Percentiles rank a stretch among this genome's conserved stretches.
Conservation (phyloP, 2,888 invertebrate genomes). For the Incurvaria masculella region DNA sequence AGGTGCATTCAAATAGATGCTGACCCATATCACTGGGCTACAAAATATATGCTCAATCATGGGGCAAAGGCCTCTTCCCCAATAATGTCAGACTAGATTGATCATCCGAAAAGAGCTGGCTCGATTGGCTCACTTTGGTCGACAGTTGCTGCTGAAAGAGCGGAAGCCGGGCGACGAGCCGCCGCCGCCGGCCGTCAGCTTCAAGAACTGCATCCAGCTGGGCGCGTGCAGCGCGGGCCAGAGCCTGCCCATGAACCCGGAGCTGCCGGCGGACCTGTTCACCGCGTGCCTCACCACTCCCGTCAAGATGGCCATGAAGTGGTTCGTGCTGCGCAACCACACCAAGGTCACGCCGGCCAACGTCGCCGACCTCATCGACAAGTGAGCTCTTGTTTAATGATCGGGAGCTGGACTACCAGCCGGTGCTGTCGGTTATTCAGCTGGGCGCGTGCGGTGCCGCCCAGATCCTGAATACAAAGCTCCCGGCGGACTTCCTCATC, state of each 20-base stretch:
- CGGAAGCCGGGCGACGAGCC: constrained; percentile 9
- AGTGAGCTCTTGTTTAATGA: constrained; percentile 54
- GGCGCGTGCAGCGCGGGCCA: constrained; percentile 95
- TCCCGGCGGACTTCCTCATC: too few relatives aligned
- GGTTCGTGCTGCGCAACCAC: constrained; percentile 85
- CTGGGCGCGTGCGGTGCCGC: too few relatives aligned
- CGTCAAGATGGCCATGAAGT: constrained; percentile 91
- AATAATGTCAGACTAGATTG: too few relatives aligned
- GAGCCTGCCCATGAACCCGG: constrained; percentile 94
- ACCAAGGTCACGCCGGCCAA: constrained; percentile 80
- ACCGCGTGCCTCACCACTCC: constrained; percentile 98
- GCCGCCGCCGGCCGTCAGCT: constrained; percentile 53
- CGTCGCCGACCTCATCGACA: constrained; percentile 84
- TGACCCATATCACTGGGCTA: too few relatives aligned
- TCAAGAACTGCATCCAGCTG: constrained; percentile 91
- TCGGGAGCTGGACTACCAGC: too few relatives aligned
- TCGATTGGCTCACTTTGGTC: too few relatives aligned
- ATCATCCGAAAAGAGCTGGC: too few relatives aligned
- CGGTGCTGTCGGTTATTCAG: too few relatives aligned
- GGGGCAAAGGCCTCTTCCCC: too few relatives aligned
- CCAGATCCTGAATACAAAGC: too few relatives aligned
- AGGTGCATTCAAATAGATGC: too few relatives aligned
- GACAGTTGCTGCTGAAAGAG: constrained; percentile 6
- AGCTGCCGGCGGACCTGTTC: constrained; percentile 96
- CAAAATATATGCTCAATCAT: too few relatives aligned